Conservation (phyloP, 2,113 vertebrate species). For the Dermatemys mawii region DNA sequence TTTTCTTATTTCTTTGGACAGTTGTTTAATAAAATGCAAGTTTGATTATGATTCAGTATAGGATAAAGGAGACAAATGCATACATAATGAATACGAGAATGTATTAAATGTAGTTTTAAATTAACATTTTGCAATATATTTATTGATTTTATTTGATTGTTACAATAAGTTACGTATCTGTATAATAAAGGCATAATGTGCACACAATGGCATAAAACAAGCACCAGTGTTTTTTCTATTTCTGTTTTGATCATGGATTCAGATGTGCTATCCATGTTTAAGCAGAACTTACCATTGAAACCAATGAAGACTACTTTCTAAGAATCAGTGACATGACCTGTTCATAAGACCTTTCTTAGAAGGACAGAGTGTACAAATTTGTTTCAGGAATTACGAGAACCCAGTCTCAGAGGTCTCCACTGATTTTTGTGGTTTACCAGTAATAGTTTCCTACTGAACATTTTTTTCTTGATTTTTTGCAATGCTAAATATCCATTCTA, state of each 20-base stretch:
- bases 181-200: not conserved
- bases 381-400: not conserved
- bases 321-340: not conserved
- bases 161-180: not conserved
- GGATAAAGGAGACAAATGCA: not conserved
- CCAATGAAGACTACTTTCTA: not conserved
- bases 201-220: not conserved
- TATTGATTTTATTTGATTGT: not conserved
- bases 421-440: not conserved
- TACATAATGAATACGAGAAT: not conserved
- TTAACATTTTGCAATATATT: not conserved
- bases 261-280: not conserved
- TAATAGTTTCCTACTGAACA: not conserved
- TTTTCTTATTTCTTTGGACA: not conserved
- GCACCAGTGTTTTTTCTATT: not conserved
- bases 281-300: not conserved
- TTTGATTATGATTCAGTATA: not conserved
- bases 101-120: not conserved
- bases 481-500: not conserved
- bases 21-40: not conserved
- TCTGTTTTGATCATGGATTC: not conserved
- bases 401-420: not conserved
- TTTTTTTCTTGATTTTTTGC: not conserved
- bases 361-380: not conserved
- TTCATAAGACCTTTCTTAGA: not conserved